Percentiles rank a stretch among this genome's conserved stretches.
Evolutionary conservation across 2,888 invertebrate genomes (phyloP).

Genomic region (Latrodectus elegans): DNA sequence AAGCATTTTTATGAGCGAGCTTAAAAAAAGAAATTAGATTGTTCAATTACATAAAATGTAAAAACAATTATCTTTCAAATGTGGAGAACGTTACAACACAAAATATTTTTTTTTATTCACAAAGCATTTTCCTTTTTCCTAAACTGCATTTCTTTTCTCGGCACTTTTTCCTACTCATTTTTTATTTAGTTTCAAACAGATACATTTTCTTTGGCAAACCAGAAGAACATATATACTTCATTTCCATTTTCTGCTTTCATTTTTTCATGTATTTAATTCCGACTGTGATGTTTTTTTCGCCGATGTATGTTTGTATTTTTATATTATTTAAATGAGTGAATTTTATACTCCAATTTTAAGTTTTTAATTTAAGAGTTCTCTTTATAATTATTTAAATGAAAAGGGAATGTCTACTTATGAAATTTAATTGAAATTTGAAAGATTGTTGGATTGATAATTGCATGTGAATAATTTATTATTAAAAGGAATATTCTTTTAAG

Average conservation of each 20-base stretch:
- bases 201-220: slow-evolving; percentile 22
- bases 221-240: slow-evolving; percentile 25
- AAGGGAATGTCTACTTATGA: not conserved
- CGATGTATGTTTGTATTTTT: not conserved
- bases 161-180: not conserved
- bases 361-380: not conserved
- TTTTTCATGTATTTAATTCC: not conserved
- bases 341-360: too few relatives aligned
- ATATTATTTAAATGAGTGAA: not conserved
- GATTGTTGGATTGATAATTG: too few relatives aligned
- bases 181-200: slow-evolving; percentile 3
- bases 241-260: slow-evolving; percentile 21
- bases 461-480: too few relatives aligned
- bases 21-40: slow-evolving; percentile 43
- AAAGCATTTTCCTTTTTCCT: not conserved
- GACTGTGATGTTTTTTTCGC: not conserved
- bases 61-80: slow-evolving; percentile 61
- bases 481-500: too few relatives aligned
- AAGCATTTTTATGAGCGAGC: slow-evolving; percentile 14
- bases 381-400: not conserved
- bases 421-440: not conserved
- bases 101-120: slow-evolving; percentile 6
- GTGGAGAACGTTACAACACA: not conserved
- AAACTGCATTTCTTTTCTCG: not conserved
- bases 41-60: slow-evolving; percentile 64